Conservation (phyloP, 1,140 invertebrate genomes). For the Galleria mellonella region DNA sequence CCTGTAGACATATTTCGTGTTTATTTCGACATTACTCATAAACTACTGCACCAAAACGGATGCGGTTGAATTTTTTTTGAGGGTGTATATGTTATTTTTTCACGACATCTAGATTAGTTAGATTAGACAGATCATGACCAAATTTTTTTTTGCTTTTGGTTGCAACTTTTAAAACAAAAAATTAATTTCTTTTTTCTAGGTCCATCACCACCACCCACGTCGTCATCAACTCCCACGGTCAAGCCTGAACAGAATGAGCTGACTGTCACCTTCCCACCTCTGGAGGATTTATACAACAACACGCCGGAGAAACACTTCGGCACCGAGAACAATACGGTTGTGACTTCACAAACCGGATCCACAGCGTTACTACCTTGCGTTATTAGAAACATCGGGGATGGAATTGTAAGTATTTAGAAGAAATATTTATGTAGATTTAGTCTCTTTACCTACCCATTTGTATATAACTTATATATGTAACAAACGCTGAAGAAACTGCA, state of each 20-base stretch:
- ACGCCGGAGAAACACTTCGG: conserved; percentile 80
- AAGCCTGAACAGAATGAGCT: conserved; percentile 57
- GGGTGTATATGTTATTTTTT: too few relatives aligned
- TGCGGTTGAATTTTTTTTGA: too few relatives aligned
- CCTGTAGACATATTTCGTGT: too few relatives aligned
- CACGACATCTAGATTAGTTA: too few relatives aligned
- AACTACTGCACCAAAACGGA: too few relatives aligned
- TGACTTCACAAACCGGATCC: conserved; percentile 87
- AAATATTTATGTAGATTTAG: too few relatives aligned
- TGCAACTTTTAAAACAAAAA: too few relatives aligned
- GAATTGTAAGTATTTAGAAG: conserved; percentile 87
- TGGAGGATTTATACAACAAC: conserved; percentile 43
- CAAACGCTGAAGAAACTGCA: conserved; percentile 77
- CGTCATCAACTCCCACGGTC: conserved; percentile 25
- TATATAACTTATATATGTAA: conserved; percentile 45
- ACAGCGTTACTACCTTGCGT: conserved; percentile 87
- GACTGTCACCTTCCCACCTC: conserved; percentile 64
- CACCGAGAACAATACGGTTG: conserved; percentile 86
- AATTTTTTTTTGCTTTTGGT: too few relatives aligned
- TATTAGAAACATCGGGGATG: conserved; percentile 88
- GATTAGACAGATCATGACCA: too few relatives aligned
- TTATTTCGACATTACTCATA: too few relatives aligned
- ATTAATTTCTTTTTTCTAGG: conserved; percentile 18
- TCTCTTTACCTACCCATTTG: too few relatives aligned
- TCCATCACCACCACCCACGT: conserved; percentile 27